These are phyloP conservation scores for Beris chalybata DNA, from an alignment of 2,888 invertebrate genomes.

Conservation along the genomic window DNA sequence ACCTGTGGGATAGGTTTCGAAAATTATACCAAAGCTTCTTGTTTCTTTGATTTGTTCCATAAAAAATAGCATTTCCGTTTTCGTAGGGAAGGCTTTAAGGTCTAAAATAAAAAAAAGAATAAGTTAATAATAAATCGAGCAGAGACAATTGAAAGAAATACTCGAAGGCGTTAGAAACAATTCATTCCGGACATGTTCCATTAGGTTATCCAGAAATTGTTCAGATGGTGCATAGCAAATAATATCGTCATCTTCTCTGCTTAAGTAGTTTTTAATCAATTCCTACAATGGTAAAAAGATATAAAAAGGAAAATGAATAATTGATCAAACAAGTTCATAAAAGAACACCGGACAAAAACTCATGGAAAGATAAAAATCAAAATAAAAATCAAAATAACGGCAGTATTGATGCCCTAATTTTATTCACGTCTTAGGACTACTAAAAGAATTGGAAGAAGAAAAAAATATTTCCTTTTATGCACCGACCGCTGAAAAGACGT, in stretches of 20 bases:
- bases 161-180: conserved; percentile 43
- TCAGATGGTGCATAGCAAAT: conserved; percentile 46
- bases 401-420: too few species aligned
- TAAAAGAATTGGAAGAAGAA: too few species aligned
- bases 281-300: conserved; percentile 38
- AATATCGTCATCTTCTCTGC: conserved; percentile 45
- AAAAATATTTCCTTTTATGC: too few species aligned
- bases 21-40: conserved; percentile 48
- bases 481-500: too few species aligned
- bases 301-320: too few species aligned
- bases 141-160: neutral
- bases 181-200: conserved; percentile 46
- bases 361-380: too few species aligned
- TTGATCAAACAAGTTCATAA: too few species aligned
- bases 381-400: too few species aligned
- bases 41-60: conserved; percentile 46
- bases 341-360: too few species aligned
- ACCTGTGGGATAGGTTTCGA: conserved; percentile 41
- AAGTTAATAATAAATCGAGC: neutral
- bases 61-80: conserved; percentile 43
- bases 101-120: conserved; percentile 37
- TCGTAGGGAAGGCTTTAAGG: conserved; percentile 41
- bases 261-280: conserved; percentile 43
- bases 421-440: too few species aligned
- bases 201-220: conserved; percentile 42